Base-by-base conservation (phyloP, 2,888 invertebrate species). In the Andrena camellia region DNA sequence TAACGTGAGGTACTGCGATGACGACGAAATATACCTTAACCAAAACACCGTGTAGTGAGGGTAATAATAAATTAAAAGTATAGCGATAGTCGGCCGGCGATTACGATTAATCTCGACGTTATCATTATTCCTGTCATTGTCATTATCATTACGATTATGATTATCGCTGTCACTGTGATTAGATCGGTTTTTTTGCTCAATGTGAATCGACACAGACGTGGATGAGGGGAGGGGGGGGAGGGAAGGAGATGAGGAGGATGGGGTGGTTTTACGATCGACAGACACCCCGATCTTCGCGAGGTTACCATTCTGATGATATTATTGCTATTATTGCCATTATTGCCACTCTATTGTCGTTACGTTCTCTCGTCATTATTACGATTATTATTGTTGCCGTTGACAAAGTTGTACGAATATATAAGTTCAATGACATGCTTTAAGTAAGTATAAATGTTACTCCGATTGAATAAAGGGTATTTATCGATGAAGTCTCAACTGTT, bases 391-490 rank as follows among this genome's bases (percentile, higher is more conserved):
- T 92, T 93, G 91, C 90, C 90, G 90, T 93, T 93, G 91, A 92
- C 90, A 90, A 93, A 93, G 91, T 93, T 93, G 91, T 93, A 93
- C 92, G 91, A 91, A 90, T 90, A 85, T 91, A 92, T 94, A 93
- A 93, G 92, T 94, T 94, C 91, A 91, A 91, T 90, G 90, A 91
- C 92, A 92, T 93, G 92, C 93, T 94, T 93, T 93, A 92, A 93
- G 91, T 93, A 92, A 93, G 92, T 90, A 93, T 94, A 92, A 93
- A 94, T 94, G 94, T 94, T 94, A 93, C 93, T 93, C 92, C 92
- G 93, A 93, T 93, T 93, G 93, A 94, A 94, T 94, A 94, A 94
- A 94, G 92, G 93, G 93, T 94, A 93, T 94, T 94, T 93, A 94
- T 93, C 93, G 92, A 94, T 92, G 92, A 93, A 91, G 81, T 71